phyloP scores from a whole-genome alignment of 1,140 invertebrate genomes.

The Piezodorus guildinii region DNA sequence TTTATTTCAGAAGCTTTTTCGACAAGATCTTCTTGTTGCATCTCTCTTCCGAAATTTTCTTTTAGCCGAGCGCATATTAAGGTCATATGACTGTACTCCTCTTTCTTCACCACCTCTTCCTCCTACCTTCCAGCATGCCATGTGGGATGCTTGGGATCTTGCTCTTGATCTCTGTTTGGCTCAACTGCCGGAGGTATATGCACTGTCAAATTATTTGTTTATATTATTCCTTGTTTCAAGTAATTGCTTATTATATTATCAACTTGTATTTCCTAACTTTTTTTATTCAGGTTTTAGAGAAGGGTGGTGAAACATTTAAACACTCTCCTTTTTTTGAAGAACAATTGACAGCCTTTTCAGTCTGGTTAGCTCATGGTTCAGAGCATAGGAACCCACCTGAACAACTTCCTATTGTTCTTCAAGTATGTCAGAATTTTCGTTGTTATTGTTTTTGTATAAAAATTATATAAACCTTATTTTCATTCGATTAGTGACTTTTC shows the following conservation, averaged over 20 bases:
- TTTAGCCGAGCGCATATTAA: constrained; percentile 89
- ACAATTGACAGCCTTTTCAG: constrained; percentile 96
- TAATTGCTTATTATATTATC: too few species aligned
- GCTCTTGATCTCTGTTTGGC: constrained; percentile 85
- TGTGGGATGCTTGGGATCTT: constrained; percentile 96
- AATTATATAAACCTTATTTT: too few species aligned
- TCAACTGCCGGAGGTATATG: constrained; percentile 69
- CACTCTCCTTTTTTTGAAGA: constrained; percentile 94
- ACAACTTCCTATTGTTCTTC: constrained; percentile 94
- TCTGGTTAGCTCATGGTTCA: constrained; percentile 79
- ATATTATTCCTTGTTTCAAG: too few species aligned
- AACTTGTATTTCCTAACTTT: too few species aligned
- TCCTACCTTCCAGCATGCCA: constrained; percentile 77
- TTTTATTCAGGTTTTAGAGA: neutral
- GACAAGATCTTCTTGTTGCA: constrained; percentile 95
- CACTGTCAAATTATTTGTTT: constrained; percentile 26
- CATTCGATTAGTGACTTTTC: too few species aligned
- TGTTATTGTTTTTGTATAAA: too few species aligned
- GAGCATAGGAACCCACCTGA: constrained; percentile 71
- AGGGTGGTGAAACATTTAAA: constrained; percentile 43
- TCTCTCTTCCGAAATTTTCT: constrained; percentile 96
- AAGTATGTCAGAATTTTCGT: constrained; percentile 38
- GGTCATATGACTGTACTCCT: constrained; percentile 91
- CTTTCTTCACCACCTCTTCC: constrained; percentile 83
- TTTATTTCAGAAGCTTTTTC: constrained; percentile 91